Conservation (phyloP, 2,113 vertebrate genomes). For the Phalacrocorax aristotelis region DNA sequence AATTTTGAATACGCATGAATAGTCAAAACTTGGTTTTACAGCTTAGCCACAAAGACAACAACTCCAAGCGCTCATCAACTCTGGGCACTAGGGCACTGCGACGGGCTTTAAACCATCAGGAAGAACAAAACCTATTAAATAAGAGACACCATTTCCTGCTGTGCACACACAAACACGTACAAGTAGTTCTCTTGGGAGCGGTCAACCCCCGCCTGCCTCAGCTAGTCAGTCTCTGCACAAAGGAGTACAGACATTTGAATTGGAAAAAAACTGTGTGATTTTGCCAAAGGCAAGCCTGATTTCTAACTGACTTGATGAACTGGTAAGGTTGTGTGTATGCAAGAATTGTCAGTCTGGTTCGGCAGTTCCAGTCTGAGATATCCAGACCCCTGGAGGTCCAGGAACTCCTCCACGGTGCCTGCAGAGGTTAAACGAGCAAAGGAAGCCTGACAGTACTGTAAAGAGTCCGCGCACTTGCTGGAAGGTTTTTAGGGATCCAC, state of each 20-base stretch:
- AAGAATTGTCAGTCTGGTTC: neutral
- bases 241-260: neutral
- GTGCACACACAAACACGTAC: neutral
- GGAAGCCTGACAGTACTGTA: neutral
- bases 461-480: neutral
- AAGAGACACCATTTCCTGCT: neutral
- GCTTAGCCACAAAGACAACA: neutral
- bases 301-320: neutral
- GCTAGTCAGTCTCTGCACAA: neutral
- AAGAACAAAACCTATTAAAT: neutral
- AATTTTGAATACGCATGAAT: accelerated
- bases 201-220: neutral
- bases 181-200: neutral
- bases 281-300: neutral
- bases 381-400: neutral
- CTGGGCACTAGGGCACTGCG: neutral
- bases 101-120: neutral
- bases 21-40: neutral
- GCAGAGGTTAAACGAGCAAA: neutral
- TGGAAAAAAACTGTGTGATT: neutral
- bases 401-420: neutral
- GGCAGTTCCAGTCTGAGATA: neutral
- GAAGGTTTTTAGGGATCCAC: neutral
- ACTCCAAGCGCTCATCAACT: neutral
- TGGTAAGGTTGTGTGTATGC: neutral